Evolutionary conservation across 2,888 invertebrate species (phyloP).

Genomic region (Shargacucullia verbasci): DNA sequence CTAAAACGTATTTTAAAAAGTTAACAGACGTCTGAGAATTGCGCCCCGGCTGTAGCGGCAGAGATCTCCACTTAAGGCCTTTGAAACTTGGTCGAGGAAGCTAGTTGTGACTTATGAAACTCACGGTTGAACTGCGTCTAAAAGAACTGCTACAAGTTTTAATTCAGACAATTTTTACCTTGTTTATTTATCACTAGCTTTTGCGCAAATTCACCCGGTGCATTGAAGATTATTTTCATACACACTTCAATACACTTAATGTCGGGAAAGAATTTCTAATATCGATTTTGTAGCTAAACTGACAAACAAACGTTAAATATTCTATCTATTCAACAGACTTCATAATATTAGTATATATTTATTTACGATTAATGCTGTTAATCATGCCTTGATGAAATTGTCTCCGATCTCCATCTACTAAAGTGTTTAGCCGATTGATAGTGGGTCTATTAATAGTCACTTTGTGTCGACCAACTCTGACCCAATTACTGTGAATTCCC

Average conservation of each 20-base stretch:
- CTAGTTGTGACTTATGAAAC: constrained; percentile 58
- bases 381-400: constrained; percentile 7
- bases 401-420: constrained; percentile 19
- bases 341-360: no score
- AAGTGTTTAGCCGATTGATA: constrained; percentile 51
- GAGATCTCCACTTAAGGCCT: constrained; percentile 62
- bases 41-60: constrained; percentile 54
- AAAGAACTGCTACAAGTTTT: constrained; percentile 48
- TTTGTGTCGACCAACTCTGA: constrained; percentile 62
- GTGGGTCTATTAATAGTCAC: constrained; percentile 44
- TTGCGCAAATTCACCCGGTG: no score
- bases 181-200: no score
- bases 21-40: constrained; percentile 46
- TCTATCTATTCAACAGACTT: no score
- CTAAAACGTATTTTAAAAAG: constrained; percentile 45
- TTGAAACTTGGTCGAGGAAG: constrained; percentile 61
- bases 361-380: neutral
- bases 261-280: no score
- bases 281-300: no score
- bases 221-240: no score
- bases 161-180: constrained; percentile 25
- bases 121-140: constrained; percentile 52
- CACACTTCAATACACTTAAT: no score
- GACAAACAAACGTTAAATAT: no score
- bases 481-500: constrained; percentile 64